Evolutionary conservation across 2,888 invertebrate genomes (phyloP).

Genomic region (Apamea sordens): DNA sequence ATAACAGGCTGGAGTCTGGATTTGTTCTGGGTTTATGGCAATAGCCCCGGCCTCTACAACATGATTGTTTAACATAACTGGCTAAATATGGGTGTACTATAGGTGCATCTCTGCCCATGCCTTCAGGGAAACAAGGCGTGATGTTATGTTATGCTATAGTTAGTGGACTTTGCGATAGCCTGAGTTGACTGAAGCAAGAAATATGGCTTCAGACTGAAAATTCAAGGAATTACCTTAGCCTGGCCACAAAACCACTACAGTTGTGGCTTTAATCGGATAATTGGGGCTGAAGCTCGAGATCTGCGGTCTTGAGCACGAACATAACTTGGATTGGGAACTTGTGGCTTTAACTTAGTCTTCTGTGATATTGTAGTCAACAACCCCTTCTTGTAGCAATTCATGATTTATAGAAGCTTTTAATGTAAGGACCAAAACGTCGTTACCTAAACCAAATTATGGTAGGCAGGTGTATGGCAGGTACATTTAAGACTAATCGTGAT

Average conservation of each 20-base stretch:
- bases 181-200: not conserved
- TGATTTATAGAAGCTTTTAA: not conserved
- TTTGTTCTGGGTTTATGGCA: not conserved
- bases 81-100: too few species aligned
- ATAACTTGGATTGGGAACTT: slow-evolving; percentile 15
- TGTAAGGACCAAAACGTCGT: not conserved
- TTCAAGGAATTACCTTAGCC: slow-evolving; percentile 1
- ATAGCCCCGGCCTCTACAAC: not conserved
- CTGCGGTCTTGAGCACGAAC: slow-evolving; percentile 16
- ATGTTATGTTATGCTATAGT: too few species aligned
- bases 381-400: not conserved
- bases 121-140: too few species aligned
- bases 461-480: too few species aligned
- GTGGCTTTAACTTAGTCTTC: not conserved
- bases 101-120: too few species aligned
- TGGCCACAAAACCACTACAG: not conserved
- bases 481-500: too few species aligned
- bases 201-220: slow-evolving; percentile 6
- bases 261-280: slow-evolving; percentile 28
- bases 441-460: not conserved
- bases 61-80: too few species aligned
- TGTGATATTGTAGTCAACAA: not conserved
- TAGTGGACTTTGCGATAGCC: too few species aligned
- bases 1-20: not conserved
- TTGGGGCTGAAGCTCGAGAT: slow-evolving; percentile 15